A percentile compares a stretch with the other conserved stretches of the same genome.
Conservation (phyloP, 2,113 vertebrate genomes). For the Bubalus kerabau region DNA sequence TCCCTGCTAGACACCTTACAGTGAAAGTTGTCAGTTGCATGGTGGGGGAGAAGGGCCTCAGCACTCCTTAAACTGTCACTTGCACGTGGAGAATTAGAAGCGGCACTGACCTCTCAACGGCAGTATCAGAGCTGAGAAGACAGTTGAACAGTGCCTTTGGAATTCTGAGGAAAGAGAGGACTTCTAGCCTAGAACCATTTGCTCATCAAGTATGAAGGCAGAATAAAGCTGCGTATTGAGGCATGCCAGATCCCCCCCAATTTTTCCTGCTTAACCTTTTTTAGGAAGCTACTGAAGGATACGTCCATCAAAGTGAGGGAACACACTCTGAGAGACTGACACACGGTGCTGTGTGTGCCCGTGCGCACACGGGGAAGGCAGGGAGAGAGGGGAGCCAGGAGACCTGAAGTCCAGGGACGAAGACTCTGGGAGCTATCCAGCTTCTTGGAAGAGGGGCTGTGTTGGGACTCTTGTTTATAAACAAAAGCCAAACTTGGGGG, state of each 20-base stretch:
- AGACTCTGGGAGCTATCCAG: not conserved
- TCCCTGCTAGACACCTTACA: not conserved
- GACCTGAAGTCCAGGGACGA: not conserved
- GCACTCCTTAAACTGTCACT: not conserved
- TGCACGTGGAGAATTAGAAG: not conserved
- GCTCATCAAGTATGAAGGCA: not conserved
- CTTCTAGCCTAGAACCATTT: not conserved
- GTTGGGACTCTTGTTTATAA: not conserved
- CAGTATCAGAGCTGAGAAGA: not conserved
- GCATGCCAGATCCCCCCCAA: not conserved
- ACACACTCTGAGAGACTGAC: not conserved
- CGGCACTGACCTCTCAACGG: not conserved
- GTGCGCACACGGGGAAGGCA: not conserved
- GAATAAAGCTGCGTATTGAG: conserved; percentile 6
- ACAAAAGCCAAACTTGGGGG: not conserved
- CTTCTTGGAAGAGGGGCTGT: not conserved
- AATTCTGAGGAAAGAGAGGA: not conserved
- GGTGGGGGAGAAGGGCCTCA: not conserved
- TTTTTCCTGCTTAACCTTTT: not conserved
- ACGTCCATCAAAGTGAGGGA: not conserved
- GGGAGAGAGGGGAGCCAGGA: not conserved
- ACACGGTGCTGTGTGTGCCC: too few species aligned
- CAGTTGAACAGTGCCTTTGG: not conserved
- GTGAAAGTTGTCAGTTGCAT: not conserved
- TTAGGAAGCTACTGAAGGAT: not conserved